Conservation (phyloP, 2,888 invertebrate genomes). For the Phragmatobia fuliginosa region DNA sequence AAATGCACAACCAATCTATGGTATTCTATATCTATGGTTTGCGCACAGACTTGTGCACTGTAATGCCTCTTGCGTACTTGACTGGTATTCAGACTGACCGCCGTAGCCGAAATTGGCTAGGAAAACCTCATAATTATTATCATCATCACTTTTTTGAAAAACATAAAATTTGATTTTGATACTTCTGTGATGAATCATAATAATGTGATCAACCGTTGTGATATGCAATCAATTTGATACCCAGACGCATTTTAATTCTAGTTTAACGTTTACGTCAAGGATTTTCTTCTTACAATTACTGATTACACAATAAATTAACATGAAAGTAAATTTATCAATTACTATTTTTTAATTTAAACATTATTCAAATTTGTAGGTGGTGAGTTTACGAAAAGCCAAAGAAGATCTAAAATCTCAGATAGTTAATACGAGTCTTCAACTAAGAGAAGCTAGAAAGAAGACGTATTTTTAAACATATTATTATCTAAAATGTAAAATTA, state of each 20-base stretch:
- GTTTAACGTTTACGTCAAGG: not conserved
- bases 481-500: not conserved
- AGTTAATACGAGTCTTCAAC: constrained; percentile 50
- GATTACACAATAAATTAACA: no score
- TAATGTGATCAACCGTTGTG: not conserved
- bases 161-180: no score
- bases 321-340: no score
- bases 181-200: no score
- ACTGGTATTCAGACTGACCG: no score
- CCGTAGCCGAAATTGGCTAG: no score
- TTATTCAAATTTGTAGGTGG: constrained; percentile 57
- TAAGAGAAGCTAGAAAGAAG: constrained; percentile 64
- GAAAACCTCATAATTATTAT: no score
- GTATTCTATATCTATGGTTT: no score
- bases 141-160: no score
- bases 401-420: constrained; percentile 63
- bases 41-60: no score
- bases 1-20: no score
- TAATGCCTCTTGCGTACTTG: no score
- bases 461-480: constrained; percentile 42
- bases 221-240: not conserved
- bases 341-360: not conserved
- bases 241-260: not conserved
- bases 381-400: constrained; percentile 65
- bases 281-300: not conserved